Conservation (phyloP, 2,797 vertebrate species). For the Chanos chanos region DNA sequence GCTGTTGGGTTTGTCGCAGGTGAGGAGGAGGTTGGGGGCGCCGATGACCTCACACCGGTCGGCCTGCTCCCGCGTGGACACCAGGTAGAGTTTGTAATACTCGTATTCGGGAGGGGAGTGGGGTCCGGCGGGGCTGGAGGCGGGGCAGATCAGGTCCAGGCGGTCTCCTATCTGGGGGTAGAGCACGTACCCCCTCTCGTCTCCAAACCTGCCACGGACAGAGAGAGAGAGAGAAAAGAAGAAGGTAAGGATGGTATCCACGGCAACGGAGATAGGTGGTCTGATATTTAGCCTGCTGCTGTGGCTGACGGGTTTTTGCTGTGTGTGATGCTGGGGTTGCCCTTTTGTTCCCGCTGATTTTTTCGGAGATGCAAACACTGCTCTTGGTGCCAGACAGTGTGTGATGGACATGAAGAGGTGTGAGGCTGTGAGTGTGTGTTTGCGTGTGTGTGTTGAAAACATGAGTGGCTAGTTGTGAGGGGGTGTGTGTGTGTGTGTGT, state of each 20-base stretch:
- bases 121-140: conserved; percentile 67
- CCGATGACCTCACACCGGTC: conserved; percentile 82
- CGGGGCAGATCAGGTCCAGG: conserved; percentile 87
- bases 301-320: conserved; percentile 5
- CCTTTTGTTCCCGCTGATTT: conserved; percentile 38
- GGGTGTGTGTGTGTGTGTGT: conserved; percentile 11
- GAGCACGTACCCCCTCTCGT: conserved; percentile 54
- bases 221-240: not conserved
- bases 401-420: not conserved
- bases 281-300: conserved; percentile 43
- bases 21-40: conserved; percentile 84
- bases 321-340: conserved; percentile 40
- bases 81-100: conserved; percentile 89
- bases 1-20: conserved; percentile 84
- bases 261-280: conserved; percentile 46
- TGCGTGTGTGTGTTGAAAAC: not conserved
- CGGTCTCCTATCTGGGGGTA: conserved; percentile 93
- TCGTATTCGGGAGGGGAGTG: conserved; percentile 81
- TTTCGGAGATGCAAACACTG: conserved; percentile 35
- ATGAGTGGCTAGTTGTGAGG: not conserved
- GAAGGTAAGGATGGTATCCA: conserved; percentile 32
- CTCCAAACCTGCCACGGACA: conserved; percentile 32
- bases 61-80: conserved; percentile 80
- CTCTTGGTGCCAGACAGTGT: conserved; percentile 28
- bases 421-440: not conserved